Base-by-base conservation (phyloP, 2,797 vertebrate genomes). In the Enteromius treurensis region DNA sequence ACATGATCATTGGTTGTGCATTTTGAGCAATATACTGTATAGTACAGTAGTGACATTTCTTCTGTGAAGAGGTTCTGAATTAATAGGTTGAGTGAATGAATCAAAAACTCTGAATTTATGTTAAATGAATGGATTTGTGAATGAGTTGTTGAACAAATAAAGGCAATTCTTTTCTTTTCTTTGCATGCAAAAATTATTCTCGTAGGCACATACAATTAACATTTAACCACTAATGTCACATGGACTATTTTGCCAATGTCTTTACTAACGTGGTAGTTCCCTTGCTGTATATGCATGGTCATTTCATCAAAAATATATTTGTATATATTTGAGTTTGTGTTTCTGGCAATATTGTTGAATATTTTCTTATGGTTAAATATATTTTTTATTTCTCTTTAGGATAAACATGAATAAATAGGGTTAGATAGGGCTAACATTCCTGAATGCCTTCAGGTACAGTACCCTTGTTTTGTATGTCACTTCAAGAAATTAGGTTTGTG, bases 311-410 rank as follows among this genome's bases (percentile, higher is more conserved):
- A 53, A 53, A 53, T 53, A 8, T 53, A 2, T 53, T 53, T 53
- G 19, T 53, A 21, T 53, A 21, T 19, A 51, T 51, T 51, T 51
- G 49, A 6, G 49, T 51, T 51, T 51, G 9, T 58, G 55, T 23
- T 15, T 69, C 5, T 40, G 42, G 11, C 1, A 0, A 40, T n/a
- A 40, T 40, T 2, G 29, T 65, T 34, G 62, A 15, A 34, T 34
- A 65, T 65, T 65, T 7, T 19, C 29, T 67, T 67, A 68, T 40
- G 11, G 65, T 68, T 68, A 68, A 55, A 58, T 23, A 23, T 58
- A 11, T 58, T 58, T 55, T n/a, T 3, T 3, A 55, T n/a, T 42
- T 11, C 13, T 69, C 37, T 11, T 42, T 69, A 55, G 21, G 53
- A 55, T 55, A 55, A n/a, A 55, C 53, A 21, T 55, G 21, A 51